Conservation (phyloP, 2,113 vertebrate genomes). For the Ariopsis seemanni region DNA sequence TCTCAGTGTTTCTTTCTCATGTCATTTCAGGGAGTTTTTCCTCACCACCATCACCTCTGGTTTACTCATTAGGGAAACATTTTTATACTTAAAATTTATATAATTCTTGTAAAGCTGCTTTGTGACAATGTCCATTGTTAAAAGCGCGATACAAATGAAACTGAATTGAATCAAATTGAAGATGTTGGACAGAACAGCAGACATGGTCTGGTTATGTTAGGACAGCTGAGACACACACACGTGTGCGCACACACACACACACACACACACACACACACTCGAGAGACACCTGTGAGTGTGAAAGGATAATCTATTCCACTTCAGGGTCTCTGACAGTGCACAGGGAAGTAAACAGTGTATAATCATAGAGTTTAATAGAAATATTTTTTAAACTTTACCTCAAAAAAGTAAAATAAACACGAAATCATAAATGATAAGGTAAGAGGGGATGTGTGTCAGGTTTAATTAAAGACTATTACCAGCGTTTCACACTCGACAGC, state of each 20-base stretch:
- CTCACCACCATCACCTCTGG: no score
- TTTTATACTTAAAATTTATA: background rate
- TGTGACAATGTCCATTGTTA: background rate
- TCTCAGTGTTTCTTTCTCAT: no score
- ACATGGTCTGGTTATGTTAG: background rate
- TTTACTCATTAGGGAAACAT: no score
- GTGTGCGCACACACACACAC: slow-evolving; percentile 17
- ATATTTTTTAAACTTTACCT: slow-evolving; percentile 34
- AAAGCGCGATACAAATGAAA: background rate
- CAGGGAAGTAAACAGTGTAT: slow-evolving; percentile 2
- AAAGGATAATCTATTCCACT: slow-evolving; percentile 7
- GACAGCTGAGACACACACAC: slow-evolving; percentile 56
- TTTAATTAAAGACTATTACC: background rate
- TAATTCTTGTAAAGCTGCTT: background rate
- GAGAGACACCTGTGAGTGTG: background rate
- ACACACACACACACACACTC: background rate
- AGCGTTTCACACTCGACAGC: slow-evolving; percentile 27
- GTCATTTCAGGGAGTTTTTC: no score
- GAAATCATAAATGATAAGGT: slow-evolving; percentile 1
- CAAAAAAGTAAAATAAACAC: slow-evolving; percentile 39
- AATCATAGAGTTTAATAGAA: slow-evolving; percentile 28
- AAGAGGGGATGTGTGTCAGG: background rate
- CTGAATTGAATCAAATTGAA: background rate
- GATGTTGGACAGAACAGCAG: background rate
- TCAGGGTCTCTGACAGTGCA: slow-evolving; percentile 12